Conservation (phyloP, 2,888 invertebrate genomes). For the Limenitis camilla region DNA sequence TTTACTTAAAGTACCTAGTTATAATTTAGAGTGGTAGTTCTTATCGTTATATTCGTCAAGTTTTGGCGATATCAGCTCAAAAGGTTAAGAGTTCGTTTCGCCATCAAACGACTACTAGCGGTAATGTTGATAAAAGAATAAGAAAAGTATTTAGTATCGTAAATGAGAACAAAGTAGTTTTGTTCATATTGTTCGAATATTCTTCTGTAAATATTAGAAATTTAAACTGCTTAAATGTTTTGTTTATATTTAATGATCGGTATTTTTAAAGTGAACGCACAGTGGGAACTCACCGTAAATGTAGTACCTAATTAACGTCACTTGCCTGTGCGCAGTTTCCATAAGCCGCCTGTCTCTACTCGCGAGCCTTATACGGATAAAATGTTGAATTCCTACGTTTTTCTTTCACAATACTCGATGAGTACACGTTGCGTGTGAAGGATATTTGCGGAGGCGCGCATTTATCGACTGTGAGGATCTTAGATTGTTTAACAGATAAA, state of each 20-base stretch:
- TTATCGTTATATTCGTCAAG: constrained; percentile 19
- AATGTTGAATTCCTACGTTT: constrained; percentile 28
- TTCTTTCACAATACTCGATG: constrained; percentile 28
- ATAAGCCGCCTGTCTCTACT: constrained; percentile 29
- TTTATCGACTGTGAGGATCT: neutral
- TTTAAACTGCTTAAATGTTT: constrained; percentile 11
- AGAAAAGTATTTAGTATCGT: neutral
- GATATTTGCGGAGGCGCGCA: constrained; percentile 6
- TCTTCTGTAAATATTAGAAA: neutral
- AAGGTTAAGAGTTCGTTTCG: constrained; percentile 25
- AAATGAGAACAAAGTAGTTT: too few species aligned
- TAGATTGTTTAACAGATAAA: too few species aligned
- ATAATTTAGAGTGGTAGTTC: neutral
- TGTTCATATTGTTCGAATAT: neutral
- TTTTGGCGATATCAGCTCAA: constrained; percentile 23
- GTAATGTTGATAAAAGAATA: constrained; percentile 17
- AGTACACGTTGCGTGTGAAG: constrained; percentile 17
- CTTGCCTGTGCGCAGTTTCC: constrained; percentile 24
- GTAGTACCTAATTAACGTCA: constrained; percentile 32
- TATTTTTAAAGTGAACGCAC: constrained; percentile 23
- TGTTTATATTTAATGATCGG: constrained; percentile 14
- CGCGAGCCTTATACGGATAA: constrained; percentile 28
- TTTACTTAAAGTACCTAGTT: too few species aligned
- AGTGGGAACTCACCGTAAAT: constrained; percentile 24
- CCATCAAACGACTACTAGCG: constrained; percentile 16